Evolutionary conservation across 2,797 vertebrate species (phyloP).

Genomic region (Danio kyathit): DNA sequence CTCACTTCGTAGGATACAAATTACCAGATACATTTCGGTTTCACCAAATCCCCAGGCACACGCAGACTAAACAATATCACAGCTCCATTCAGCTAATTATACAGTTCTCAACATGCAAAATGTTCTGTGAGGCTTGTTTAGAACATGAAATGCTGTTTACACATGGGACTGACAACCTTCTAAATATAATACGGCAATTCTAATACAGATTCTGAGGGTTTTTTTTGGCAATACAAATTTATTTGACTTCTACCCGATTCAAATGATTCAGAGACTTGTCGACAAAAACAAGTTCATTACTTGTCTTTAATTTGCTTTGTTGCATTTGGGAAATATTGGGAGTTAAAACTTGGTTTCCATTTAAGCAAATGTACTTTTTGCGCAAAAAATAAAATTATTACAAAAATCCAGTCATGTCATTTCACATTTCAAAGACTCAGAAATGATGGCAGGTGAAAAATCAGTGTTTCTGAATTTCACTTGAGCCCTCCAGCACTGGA

Average conservation of each 20-base stretch:
- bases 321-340: neutral
- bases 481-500: conserved; percentile 68
- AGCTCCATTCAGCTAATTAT: conserved; percentile 55
- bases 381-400: no score
- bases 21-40: conserved; percentile 71
- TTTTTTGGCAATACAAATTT: neutral
- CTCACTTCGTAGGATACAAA: conserved; percentile 67
- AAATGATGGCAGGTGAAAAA: conserved; percentile 2
- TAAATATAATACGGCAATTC: conserved; percentile 10
- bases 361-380: no score
- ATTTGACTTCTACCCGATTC: neutral
- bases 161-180: neutral
- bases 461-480: conserved; percentile 22
- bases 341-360: no score
- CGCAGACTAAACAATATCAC: conserved; percentile 54
- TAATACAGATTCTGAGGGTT: neutral
- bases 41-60: conserved; percentile 62
- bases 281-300: neutral
- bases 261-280: neutral
- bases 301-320: neutral
- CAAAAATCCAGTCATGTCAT: neutral
- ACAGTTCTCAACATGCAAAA: conserved; percentile 53
- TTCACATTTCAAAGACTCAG: conserved; percentile 20
- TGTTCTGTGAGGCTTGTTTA: conserved; percentile 4
- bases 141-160: conserved; percentile 14